Base-by-base conservation (phyloP, 2,888 invertebrate species). In the Phymatocera aterrima region DNA sequence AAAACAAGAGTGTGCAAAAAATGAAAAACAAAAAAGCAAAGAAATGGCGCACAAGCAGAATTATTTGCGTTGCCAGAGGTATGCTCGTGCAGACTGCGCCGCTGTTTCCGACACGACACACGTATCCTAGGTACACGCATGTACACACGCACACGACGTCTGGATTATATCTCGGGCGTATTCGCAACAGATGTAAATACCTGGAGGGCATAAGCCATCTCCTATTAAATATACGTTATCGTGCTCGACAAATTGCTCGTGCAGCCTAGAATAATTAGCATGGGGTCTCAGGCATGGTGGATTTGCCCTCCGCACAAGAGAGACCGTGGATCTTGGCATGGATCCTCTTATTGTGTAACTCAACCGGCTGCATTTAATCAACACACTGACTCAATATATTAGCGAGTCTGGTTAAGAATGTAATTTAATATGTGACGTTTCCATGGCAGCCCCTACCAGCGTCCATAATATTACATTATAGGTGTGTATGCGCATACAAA, bases 191-290 rank as follows among this genome's bases (percentile, higher is more conserved):
- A 88, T 88, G 88, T 87, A 89, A 89, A 88, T 89, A 89, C 84
- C 88, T 85, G 80, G 83, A 83, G 82, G 86, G 85, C 82, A 82
- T 84, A 82, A 80, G 51, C 84, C 85, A 82, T 82, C 64, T 84
- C 83, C 83, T 85, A 88, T 87, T 88, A 86, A 88, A 88, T 85
- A 85, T 85, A 85, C 84, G 86, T 85, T 87, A 84, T 82, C 82
- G 82, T 85, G 82, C 84, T 82, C 87, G 88, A 89, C 89, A 88
- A 89, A 89, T 89, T 89, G 88, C 89, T 85, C 86, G 83, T 86
- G 86, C 88, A 86, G 87, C 84, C 87, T 87, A 87, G 87, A 89
- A 89, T 89, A 89, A 89, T 89, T 89, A 89, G 89, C 87, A 87
- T 88, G 85, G 83, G 82, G 80, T 78, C 21, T 48, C 37, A 28